phyloP scores from a whole-genome alignment of 2,797 vertebrate species.

The Coilia nasus region DNA sequence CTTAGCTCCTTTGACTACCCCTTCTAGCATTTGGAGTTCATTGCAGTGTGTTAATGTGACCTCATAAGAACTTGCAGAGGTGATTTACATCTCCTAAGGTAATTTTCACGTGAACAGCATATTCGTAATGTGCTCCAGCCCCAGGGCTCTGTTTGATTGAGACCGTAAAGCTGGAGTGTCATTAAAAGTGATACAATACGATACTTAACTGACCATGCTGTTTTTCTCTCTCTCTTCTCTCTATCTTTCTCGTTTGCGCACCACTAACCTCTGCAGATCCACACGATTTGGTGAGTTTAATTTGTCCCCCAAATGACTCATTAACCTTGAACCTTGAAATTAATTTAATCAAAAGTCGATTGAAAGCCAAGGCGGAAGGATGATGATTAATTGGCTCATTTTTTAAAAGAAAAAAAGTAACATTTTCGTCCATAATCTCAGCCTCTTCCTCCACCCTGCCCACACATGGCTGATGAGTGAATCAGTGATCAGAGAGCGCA shows the following conservation, averaged over 20 bases:
- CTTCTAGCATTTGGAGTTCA: neutral
- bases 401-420: neutral
- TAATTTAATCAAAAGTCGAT: constrained; percentile 14
- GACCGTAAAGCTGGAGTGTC: neutral
- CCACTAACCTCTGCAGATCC: constrained; percentile 71
- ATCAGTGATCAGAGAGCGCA: neutral
- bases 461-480: constrained; percentile 10
- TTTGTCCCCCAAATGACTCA: constrained; percentile 20
- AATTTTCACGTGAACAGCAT: neutral
- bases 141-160: constrained; percentile 1
- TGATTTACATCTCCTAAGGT: neutral
- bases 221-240: constrained; percentile 16
- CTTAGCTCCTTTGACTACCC: too few relatives aligned
- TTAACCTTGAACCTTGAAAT: neutral
- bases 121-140: constrained; percentile 10
- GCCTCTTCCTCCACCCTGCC: neutral
- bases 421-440: constrained; percentile 14
- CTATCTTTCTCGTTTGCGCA: constrained; percentile 19
- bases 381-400: constrained; percentile 4
- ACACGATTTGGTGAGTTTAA: constrained; percentile 76
- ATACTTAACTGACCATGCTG: constrained; percentile 32
- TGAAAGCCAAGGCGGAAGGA: neutral
- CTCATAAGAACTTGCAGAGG: neutral
- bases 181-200: constrained; percentile 30
- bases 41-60: neutral